Evolutionary conservation across 64 coral and sea anemone genomes (phyloP), one percentile per base, ranked within the genome.

Genomic region (Hydrozoanthus tunicans): DNA sequence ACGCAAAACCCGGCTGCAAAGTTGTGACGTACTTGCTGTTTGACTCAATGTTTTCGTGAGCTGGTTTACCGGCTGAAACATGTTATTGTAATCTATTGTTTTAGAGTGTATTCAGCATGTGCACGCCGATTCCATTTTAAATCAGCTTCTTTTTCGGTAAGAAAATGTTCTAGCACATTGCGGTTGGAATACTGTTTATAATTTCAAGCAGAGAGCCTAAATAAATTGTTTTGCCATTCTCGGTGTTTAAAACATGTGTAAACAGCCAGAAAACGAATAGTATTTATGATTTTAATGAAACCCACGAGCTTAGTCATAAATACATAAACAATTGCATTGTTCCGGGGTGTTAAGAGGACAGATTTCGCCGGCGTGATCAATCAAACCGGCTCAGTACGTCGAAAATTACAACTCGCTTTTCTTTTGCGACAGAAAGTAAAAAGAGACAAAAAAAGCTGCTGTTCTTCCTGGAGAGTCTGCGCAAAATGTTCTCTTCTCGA

Each of bases 201-300:
- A 24, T 61, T 58, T 27, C 78, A 56, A 80, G 78, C 57, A 5
- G 76, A 56, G 76, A 54, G 57, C 59, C 59, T 80, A 80, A 57
- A 54, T 56, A 6, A 57, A 51, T 23, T 56, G 17, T 79, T 79
- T 79, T 53, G 77, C 20, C 9, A 10, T 8, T 26, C 23, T 57
- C 3, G 56, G 55, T 80, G 56, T 80, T 80, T 59, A 11, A 6
- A 80, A 80, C 55, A 80, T 80, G n/a, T 80, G 78, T 60, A 80
- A 80, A 80, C 78, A 80, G n/a, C n/a, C 17, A 25, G 57, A 57
- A 9, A 60, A 25, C 78, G 78, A 59, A 80, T 59, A 80, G 9
- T 4, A 57, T 58, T 60, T 59, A 56, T 80, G 17, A 58, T 80
- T 59, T 59, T 24, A 80, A 20, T 5, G 55, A 80, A 10, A 80